A percentile compares a stretch with the other conserved stretches of the same genome.
Evolutionary conservation across 2,797 vertebrate species (phyloP).

Genomic region (Triplophysa bombifrons): DNA sequence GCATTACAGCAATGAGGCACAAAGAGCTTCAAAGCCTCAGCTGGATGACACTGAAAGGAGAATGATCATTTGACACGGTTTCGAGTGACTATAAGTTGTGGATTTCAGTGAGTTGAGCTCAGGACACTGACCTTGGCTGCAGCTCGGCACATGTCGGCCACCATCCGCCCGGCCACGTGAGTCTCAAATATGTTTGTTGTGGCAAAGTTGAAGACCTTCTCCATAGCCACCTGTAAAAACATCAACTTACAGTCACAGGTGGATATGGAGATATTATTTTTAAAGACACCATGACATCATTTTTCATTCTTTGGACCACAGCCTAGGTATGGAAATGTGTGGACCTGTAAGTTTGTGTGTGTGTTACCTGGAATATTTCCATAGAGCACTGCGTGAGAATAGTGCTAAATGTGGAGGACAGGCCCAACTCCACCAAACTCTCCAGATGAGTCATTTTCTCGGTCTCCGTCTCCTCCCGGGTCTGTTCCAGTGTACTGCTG

Average conservation of each 20-base stretch:
- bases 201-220: conserved; percentile 96
- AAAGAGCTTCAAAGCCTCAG: conserved; percentile 91
- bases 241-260: neutral
- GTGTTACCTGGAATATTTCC: conserved; percentile 91
- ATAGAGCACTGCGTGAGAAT: conserved; percentile 96
- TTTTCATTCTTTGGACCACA: neutral
- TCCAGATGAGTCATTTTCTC: conserved; percentile 99
- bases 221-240: conserved; percentile 85
- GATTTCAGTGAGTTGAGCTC: neutral
- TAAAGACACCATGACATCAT: neutral
- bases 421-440: conserved; percentile 92
- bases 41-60: conserved; percentile 86
- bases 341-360: neutral
- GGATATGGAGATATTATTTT: neutral
- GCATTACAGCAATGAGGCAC: conserved; percentile 93
- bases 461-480: conserved; percentile 94
- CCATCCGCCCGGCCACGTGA: conserved; percentile 94
- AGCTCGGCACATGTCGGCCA: conserved; percentile 95
- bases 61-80: conserved; percentile 20
- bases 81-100: neutral
- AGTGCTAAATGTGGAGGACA: conserved; percentile 97
- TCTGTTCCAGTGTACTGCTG: conserved; percentile 96
- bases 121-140: conserved; percentile 84
- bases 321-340: neutral
- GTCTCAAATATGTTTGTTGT: conserved; percentile 98